Base-by-base conservation (phyloP, 2,797 vertebrate species). In the Pseudochaenichthys georgianus region DNA sequence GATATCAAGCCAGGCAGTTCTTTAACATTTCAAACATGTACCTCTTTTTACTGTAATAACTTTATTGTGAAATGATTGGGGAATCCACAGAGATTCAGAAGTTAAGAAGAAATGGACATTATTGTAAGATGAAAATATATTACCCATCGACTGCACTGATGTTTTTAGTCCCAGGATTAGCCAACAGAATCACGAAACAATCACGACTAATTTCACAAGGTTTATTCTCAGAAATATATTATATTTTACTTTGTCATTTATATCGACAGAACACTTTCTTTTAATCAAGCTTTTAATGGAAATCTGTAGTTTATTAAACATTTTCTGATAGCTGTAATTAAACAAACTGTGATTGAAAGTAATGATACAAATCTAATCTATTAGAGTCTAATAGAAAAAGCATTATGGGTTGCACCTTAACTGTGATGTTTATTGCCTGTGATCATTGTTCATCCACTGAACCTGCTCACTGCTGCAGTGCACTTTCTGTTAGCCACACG, bases 371-470 rank as follows among this genome's bases (percentile, higher is more conserved):
- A 55, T 69, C 31, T 60, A 67, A 73, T 86, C 42, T 77, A 55
- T 80, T 51, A 67, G 64, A 77, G 48, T 70, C 12, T 83, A 55
- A 62, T 28, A 73, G 52, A 62, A 73, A 69, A 75, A 85, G 59
- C 45, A 64, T 72, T 66, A 64, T 75, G 31, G 13, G 21, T 84
- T 86, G 84, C 90, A 90, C 89, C 86, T 92, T 87, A 81, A 79
- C 65, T 21, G 68, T 64, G 52, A 63, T 94, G 92, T 93, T 94
- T 93, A 94, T 95, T 94, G 94, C 82, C 70, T 82, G 73, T 87
- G 87, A 88, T 80, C 60, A 41, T 74, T 78, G 70, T 81, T 89
- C 70, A 54, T 66, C 72, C 76, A 85, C 79, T 81, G 72, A 89
- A 82, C 72, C 78, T 82, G 80, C 73, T 89, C 83, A 73, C 86